A percentile compares a stretch with the other conserved stretches of the same genome.
These are phyloP conservation scores for Dryococelus australis DNA, from an alignment of 2,888 invertebrate genomes.

Conservation along the genomic window DNA sequence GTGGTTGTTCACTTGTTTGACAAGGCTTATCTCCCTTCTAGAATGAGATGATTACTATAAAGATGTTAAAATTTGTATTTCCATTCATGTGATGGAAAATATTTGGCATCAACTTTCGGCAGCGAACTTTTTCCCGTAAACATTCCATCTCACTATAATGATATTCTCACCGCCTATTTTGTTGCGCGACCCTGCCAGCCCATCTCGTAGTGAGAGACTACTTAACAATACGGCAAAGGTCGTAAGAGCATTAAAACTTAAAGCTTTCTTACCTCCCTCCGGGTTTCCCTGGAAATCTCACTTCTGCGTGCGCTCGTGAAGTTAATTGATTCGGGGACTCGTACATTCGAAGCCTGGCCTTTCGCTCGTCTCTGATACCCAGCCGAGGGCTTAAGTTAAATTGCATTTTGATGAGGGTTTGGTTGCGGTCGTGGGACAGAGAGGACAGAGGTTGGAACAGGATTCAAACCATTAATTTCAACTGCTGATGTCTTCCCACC, in stretches of 20 bases:
- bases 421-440: not conserved
- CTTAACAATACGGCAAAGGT: not conserved
- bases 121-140: too few species aligned
- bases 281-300: not conserved
- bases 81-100: too few species aligned
- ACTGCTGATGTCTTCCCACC: not conserved
- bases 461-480: not conserved
- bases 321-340: not conserved
- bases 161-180: too few species aligned
- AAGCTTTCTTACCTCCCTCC: not conserved
- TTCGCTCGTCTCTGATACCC: not conserved
- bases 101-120: too few species aligned
- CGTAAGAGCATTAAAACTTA: slow-evolving; percentile 16
- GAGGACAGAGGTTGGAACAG: not conserved
- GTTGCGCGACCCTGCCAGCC: not conserved
- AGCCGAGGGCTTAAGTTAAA: not conserved
- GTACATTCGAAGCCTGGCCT: not conserved
- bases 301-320: not conserved
- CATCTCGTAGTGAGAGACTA: not conserved
- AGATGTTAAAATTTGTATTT: too few species aligned
- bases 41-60: too few species aligned
- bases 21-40: too few species aligned
- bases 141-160: too few species aligned
- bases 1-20: too few species aligned
- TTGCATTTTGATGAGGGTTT: not conserved